These are phyloP conservation scores for Syrmaticus mikado DNA, from an alignment of 2,113 vertebrate genomes.

Conservation along the genomic window DNA sequence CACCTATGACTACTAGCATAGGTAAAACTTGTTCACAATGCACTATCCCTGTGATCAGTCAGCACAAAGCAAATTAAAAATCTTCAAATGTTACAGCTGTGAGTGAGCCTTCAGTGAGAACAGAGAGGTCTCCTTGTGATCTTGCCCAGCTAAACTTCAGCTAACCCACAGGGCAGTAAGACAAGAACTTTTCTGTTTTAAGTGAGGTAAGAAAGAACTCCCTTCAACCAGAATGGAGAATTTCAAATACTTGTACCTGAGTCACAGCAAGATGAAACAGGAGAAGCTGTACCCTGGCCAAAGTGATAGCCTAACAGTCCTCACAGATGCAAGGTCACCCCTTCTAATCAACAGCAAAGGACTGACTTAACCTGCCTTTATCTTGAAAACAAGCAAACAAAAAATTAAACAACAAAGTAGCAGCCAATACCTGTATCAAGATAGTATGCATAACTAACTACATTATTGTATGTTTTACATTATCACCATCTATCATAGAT, in stretches of 20 bases:
- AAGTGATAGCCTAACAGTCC: not conserved
- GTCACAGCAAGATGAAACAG: not conserved
- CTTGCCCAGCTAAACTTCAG: not conserved
- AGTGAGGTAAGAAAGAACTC: not conserved
- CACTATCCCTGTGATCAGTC: not conserved
- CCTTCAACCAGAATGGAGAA: not conserved
- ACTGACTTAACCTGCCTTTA: not conserved
- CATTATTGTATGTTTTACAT: not conserved
- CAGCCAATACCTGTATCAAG: not conserved
- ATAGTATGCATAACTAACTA: not conserved
- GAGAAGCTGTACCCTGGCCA: not conserved
- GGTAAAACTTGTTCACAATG: not conserved
- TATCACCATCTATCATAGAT: not conserved
- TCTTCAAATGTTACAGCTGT: not conserved
- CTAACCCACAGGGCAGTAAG: not conserved
- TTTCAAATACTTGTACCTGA: not conserved
- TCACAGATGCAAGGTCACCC: not conserved
- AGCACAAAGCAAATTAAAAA: not conserved
- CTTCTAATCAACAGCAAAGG: not conserved
- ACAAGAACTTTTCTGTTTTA: not conserved
- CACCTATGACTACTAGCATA: not conserved
- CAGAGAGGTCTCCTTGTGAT: not conserved
- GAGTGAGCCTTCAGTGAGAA: not conserved
- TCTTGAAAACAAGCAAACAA: not conserved
- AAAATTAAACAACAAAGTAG: not conserved